Conservation (phyloP, 2,113 vertebrate genomes). For the Salvator merianae region DNA sequence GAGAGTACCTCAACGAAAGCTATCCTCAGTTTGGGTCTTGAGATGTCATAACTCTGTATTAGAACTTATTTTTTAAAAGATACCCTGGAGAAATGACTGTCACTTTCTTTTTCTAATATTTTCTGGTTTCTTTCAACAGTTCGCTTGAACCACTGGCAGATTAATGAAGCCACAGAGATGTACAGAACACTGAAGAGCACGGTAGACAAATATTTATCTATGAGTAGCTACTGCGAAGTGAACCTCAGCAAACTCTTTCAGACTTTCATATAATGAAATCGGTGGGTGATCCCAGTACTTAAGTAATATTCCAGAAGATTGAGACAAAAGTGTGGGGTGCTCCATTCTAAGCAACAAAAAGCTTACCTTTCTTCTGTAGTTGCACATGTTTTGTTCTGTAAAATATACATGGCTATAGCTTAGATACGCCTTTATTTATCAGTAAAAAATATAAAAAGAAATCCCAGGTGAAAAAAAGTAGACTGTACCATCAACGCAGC, state of each 20-base stretch:
- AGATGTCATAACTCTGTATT: rapidly evolving
- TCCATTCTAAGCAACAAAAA: not conserved
- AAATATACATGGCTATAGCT: not conserved
- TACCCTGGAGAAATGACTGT: not conserved
- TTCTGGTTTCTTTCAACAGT: slow-evolving; percentile 58
- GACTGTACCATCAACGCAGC: not conserved
- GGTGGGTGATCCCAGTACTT: slow-evolving; percentile 35
- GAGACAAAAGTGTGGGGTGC: not conserved
- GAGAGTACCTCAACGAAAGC: not conserved
- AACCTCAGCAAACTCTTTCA: slow-evolving; percentile 91
- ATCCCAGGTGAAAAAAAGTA: slow-evolving; percentile 35
- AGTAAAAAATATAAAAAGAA: slow-evolving; percentile 6
- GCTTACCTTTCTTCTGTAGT: not conserved
- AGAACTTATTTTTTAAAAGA: not conserved
- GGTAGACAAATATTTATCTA: slow-evolving; percentile 81
- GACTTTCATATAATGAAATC: slow-evolving; percentile 50
- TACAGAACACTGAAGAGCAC: slow-evolving; percentile 88
- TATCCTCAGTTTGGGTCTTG: not conserved
- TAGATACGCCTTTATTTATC: not conserved
- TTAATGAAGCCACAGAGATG: slow-evolving; percentile 59
- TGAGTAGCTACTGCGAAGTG: slow-evolving; percentile 92
- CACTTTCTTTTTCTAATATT: slow-evolving; percentile 9
- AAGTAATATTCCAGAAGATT: slow-evolving; percentile 29
- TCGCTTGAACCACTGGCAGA: slow-evolving; percentile 56
- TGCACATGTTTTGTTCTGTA: not conserved